Evolutionary conservation across 2,113 vertebrate genomes (phyloP).

Genomic region (Beaufortia kweichowensis): DNA sequence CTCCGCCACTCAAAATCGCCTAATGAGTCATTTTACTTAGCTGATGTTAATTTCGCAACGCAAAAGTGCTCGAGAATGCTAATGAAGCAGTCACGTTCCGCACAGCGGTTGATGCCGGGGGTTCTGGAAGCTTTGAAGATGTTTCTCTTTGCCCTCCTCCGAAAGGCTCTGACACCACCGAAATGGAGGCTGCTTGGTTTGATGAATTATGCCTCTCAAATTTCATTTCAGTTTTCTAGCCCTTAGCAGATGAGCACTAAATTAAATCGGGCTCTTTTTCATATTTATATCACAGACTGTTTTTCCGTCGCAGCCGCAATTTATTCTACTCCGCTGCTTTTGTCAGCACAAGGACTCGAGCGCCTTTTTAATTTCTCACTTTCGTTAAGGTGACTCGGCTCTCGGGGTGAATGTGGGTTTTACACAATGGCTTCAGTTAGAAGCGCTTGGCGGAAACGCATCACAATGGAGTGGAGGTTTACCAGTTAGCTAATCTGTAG

Average conservation of each 20-base stretch:
- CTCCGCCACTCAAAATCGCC: not conserved
- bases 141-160: conserved; percentile 23
- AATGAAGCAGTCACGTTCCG: conserved; percentile 36
- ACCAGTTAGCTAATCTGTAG: conserved; percentile 41
- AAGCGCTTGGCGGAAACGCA: conserved; percentile 12
- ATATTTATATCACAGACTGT: conserved; percentile 35
- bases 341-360: conserved; percentile 22
- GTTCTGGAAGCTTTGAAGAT: conserved; percentile 36
- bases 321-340: conserved; percentile 38
- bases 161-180: conserved; percentile 29
- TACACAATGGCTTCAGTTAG: conserved; percentile 8
- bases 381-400: conserved; percentile 30
- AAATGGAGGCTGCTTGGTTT: conserved; percentile 20
- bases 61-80: conserved; percentile 17
- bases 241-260: conserved; percentile 32
- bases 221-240: conserved; percentile 26
- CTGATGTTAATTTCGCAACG: not conserved
- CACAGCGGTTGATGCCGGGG: not conserved
- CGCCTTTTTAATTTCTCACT: conserved; percentile 33
- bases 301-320: conserved; percentile 26
- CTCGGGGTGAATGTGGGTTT: not conserved
- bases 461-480: conserved; percentile 30
- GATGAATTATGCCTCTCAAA: conserved; percentile 37
- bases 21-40: conserved; percentile 4
- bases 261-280: conserved; percentile 46